Percentiles rank a stretch among this genome's conserved stretches.
Evolutionary conservation across 2,888 invertebrate species (phyloP).

Genomic region (Deilephila porcellus): DNA sequence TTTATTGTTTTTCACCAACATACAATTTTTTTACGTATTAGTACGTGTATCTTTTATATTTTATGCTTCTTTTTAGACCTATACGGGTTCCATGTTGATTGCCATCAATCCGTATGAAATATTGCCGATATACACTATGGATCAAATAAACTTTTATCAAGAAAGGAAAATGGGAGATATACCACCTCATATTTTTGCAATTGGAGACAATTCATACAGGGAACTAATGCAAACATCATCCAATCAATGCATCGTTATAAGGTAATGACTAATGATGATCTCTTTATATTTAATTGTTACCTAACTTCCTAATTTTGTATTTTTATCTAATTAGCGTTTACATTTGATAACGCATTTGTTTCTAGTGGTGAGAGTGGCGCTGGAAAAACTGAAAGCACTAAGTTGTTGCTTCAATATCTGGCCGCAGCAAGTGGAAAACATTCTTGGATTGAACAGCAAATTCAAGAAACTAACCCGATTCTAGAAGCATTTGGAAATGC

Average conservation of each 20-base stretch:
- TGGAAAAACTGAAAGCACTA: conserved; percentile 98
- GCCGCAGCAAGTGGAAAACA: conserved; percentile 97
- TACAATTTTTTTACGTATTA: not conserved
- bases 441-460: conserved; percentile 99
- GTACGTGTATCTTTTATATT: not conserved
- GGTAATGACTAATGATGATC: conserved; percentile 77
- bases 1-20: not conserved
- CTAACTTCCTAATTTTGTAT: not conserved
- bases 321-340: not conserved
- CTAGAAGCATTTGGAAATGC: conserved; percentile 99
- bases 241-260: conserved; percentile 97
- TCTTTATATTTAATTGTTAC: not conserved
- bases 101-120: conserved; percentile 98
- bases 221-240: conserved; percentile 89
- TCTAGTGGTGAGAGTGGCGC: conserved; percentile 97
- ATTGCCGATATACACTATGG: conserved; percentile 96
- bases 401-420: conserved; percentile 95
- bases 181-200: conserved; percentile 97
- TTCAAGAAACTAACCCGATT: conserved; percentile 98
- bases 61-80: conserved; percentile 88
- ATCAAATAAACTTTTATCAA: conserved; percentile 93
- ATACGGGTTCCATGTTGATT: conserved; percentile 96
- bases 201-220: conserved; percentile 95
- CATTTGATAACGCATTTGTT: conserved; percentile 35
- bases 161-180: conserved; percentile 93